A percentile compares a stretch with the other conserved stretches of the same genome.
Evolutionary conservation across 2,113 vertebrate species (phyloP).

Genomic region (Chloroceryle aenea): DNA sequence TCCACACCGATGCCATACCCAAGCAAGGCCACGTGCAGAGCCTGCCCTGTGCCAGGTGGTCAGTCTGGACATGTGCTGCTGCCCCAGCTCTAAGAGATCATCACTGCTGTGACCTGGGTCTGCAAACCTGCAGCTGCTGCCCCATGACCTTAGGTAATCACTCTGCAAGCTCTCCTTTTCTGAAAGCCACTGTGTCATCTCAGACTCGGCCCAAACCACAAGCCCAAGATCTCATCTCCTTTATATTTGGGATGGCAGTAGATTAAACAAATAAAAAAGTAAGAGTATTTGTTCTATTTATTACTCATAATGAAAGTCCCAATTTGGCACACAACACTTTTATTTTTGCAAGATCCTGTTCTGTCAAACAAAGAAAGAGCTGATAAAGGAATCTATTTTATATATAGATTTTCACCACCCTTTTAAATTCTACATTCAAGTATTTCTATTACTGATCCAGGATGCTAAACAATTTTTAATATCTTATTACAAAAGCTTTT

Average conservation of each 20-base stretch:
- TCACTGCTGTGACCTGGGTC: accelerated
- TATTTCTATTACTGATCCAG: neutral
- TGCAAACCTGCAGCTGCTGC: accelerated
- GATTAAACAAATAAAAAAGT: neutral
- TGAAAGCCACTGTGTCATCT: neutral
- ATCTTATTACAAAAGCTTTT: constrained; percentile 11
- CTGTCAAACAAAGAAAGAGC: neutral
- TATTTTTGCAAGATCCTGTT: constrained; percentile 9
- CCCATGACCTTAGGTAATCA: accelerated
- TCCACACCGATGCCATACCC: neutral
- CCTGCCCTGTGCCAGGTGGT: accelerated
- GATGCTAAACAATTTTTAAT: neutral
- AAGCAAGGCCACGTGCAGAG: neutral
- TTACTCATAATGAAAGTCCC: neutral
- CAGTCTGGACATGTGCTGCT: accelerated
- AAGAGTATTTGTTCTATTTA: neutral
- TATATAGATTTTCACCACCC: neutral
- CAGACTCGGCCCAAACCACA: neutral
- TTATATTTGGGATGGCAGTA: neutral
- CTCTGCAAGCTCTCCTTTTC: accelerated
- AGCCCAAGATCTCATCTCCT: neutral
- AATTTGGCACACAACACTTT: neutral
- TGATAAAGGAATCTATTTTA: neutral
- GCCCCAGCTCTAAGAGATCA: neutral
- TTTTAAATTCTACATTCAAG: neutral